These are phyloP conservation scores for Sinocyclocheilus grahami DNA, from an alignment of 2,113 vertebrate species.

Conservation along the genomic window DNA sequence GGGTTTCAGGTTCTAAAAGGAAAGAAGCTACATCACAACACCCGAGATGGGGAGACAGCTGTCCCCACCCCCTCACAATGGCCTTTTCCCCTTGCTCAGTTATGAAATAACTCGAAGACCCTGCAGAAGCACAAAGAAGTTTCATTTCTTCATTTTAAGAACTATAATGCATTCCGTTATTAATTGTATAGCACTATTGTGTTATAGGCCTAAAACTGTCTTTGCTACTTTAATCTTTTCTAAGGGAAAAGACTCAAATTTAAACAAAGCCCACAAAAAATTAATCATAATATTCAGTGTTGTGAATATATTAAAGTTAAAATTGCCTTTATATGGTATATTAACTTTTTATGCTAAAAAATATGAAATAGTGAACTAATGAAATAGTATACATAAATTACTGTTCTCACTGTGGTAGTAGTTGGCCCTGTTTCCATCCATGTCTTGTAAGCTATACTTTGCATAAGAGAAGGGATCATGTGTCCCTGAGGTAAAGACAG, in stretches of 20 bases:
- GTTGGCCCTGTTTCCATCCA: neutral
- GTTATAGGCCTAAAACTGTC: neutral
- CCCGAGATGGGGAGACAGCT: slow-evolving; percentile 72
- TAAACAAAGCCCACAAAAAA: too few species aligned
- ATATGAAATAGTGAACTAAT: too few species aligned
- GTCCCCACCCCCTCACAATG: slow-evolving; percentile 53
- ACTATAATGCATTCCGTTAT: neutral
- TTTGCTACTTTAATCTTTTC: neutral
- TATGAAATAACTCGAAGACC: slow-evolving; percentile 17
- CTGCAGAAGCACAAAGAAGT: neutral
- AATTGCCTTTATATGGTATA: neutral
- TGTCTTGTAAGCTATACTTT: neutral
- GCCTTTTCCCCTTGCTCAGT: slow-evolving; percentile 33
- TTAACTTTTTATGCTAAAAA: neutral
- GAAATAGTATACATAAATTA: neutral
- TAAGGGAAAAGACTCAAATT: neutral
- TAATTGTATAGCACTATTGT: neutral
- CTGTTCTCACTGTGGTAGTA: neutral
- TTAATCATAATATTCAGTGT: too few species aligned
- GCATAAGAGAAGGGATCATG: slow-evolving; percentile 1
- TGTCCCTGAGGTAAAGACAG: neutral
- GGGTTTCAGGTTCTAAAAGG: slow-evolving; percentile 76
- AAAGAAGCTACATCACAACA: slow-evolving; percentile 69
- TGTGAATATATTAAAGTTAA: neutral
- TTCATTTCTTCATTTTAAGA: neutral